phyloP scores from a whole-genome alignment of 2,113 vertebrate genomes.

The Echinops telfairi region DNA sequence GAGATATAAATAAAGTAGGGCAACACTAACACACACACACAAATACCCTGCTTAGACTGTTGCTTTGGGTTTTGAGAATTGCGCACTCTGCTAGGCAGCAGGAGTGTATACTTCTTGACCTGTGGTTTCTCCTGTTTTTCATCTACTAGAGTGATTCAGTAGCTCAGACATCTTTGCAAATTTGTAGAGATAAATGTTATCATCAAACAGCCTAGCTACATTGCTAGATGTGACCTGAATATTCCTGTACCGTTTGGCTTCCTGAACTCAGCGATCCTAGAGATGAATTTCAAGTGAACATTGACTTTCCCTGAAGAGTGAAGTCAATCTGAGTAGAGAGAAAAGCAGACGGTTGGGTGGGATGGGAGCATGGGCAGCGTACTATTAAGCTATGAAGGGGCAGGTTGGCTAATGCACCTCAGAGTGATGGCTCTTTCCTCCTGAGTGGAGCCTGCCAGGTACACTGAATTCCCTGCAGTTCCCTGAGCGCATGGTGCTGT shows the following conservation, averaged over 20 bases:
- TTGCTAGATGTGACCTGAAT: neutral
- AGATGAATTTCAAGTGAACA: slow-evolving; percentile 28
- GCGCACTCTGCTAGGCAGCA: neutral
- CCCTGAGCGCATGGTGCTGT: neutral
- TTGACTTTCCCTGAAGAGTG: slow-evolving; percentile 3
- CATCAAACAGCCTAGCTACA: neutral
- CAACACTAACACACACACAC: neutral
- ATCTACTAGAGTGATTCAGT: neutral
- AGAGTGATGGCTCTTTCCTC: neutral
- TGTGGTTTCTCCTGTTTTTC: slow-evolving; percentile 2
- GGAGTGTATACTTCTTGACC: neutral
- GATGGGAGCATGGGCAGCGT: neutral
- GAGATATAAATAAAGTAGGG: neutral
- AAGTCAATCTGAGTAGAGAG: neutral
- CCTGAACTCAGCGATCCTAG: slow-evolving; percentile 21
- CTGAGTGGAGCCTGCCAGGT: neutral
- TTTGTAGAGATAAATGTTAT: neutral
- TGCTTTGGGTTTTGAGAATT: slow-evolving; percentile 30
- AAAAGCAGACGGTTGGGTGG: neutral
- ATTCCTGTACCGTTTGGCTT: neutral
- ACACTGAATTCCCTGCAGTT: neutral
- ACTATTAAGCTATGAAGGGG: neutral
- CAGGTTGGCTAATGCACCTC: neutral
- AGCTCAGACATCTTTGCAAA: neutral
- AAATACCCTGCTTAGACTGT: neutral